These are phyloP conservation scores for Eristalis pertinax DNA, from an alignment of 2,888 invertebrate genomes.

Conservation along the genomic window DNA sequence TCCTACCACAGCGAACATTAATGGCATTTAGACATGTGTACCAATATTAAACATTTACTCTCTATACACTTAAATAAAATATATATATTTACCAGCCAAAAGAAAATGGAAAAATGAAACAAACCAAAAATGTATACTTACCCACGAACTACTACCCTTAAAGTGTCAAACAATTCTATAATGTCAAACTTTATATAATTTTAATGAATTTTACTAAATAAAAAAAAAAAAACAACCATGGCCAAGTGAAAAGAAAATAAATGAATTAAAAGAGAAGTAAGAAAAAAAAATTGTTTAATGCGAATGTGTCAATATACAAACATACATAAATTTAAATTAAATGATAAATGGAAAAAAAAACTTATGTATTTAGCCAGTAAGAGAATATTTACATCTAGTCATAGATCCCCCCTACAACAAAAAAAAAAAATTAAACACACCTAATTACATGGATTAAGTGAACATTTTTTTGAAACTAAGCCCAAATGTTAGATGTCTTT, in stretches of 20 bases:
- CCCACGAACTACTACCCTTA: constrained; percentile 29
- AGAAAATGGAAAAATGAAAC: not conserved
- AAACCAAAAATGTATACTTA: constrained; percentile 36
- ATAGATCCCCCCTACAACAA: constrained; percentile 4
- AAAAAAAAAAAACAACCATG: constrained; percentile 11
- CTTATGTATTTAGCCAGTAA: constrained; percentile 32
- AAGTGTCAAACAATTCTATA: constrained; percentile 60
- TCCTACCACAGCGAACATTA: constrained; percentile 61
- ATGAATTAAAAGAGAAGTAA: not conserved
- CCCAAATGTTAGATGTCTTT: constrained; percentile 62
- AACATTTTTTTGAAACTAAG: constrained; percentile 47
- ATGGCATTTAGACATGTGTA: constrained; percentile 65
- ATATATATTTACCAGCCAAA: constrained; percentile 59
- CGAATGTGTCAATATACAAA: constrained; percentile 68
- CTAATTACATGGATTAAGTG: not conserved
- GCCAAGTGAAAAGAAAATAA: constrained; percentile 36
- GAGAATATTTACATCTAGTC: constrained; percentile 38
- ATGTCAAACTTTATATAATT: constrained; percentile 34
- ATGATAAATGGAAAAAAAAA: constrained; percentile 5
- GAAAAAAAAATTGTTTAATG: constrained; percentile 20
- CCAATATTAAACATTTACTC: constrained; percentile 66
- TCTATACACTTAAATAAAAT: constrained; percentile 48
- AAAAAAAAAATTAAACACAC: constrained; percentile 14
- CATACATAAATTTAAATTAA: constrained; percentile 31
- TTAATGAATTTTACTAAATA: constrained; percentile 27